A percentile compares a stretch with the other conserved stretches of the same genome.
Evolutionary conservation across 2,113 vertebrate species (phyloP).

Genomic region (Ictidomys tridecemlineatus): DNA sequence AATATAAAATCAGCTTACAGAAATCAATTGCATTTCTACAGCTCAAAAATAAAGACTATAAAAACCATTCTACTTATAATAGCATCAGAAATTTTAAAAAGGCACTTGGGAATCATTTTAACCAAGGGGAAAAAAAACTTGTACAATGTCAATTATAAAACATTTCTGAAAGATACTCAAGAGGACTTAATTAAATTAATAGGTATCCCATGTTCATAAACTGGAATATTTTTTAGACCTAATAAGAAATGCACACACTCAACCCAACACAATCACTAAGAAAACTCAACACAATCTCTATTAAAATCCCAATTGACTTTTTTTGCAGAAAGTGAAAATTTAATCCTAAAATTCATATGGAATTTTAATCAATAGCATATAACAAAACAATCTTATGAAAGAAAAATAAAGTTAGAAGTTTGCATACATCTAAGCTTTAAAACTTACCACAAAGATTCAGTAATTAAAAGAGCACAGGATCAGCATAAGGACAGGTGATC

Average conservation of each 20-base stretch:
- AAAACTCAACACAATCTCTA: background rate
- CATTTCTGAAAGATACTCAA: background rate
- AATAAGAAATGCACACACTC: background rate
- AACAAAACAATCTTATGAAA: background rate
- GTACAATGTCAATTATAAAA: background rate
- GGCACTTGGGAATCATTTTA: background rate
- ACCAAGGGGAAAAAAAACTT: background rate
- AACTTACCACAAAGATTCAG: background rate
- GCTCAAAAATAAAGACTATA: background rate
- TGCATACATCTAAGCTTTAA: background rate
- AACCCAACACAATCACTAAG: background rate
- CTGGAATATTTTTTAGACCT: background rate
- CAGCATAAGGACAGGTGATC: background rate
- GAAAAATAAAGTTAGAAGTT: background rate
- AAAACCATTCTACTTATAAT: background rate
- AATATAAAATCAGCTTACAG: background rate
- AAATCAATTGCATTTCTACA: background rate
- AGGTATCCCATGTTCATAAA: background rate
- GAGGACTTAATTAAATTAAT: background rate
- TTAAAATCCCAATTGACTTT: background rate
- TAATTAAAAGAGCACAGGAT: background rate
- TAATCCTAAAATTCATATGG: background rate
- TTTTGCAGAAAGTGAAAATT: background rate
- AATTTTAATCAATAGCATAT: background rate
- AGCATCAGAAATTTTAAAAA: background rate